These are phyloP conservation scores for Sinotaia quadrata DNA, from an alignment of 2,888 invertebrate species.

Conservation along the genomic window DNA sequence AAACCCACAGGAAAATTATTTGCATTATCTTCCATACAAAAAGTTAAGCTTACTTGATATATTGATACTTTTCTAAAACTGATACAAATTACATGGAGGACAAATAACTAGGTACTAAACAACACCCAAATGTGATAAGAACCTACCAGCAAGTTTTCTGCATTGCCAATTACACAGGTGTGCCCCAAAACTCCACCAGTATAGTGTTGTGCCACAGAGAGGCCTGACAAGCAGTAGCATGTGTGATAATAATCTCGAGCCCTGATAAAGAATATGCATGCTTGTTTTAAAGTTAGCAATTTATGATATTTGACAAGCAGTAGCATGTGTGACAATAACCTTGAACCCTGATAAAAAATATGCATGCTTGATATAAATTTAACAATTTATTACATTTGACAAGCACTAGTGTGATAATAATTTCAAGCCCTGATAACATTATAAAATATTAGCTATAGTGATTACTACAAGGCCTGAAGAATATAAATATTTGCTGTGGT, in stretches of 20 bases:
- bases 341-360: constrained; percentile 78
- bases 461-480: no score
- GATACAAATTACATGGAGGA: background rate
- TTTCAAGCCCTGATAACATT: constrained; percentile 84
- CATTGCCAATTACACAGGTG: constrained; percentile 77
- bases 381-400: no score
- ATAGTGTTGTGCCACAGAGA: constrained; percentile 88
- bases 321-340: constrained; percentile 99
- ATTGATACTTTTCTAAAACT: no score
- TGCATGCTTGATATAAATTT: no score
- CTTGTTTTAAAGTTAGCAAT: no score
- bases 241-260: constrained; percentile 95
- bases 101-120: background rate
- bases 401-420: constrained; percentile 97
- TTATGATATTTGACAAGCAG: constrained; percentile 89
- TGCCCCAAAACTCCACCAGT: constrained; percentile 69
- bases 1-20: no score
- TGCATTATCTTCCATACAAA: no score
- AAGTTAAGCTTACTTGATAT: no score
- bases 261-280: constrained; percentile 77
- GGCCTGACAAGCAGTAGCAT: constrained; percentile 94
- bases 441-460: no score
- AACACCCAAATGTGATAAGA: background rate
- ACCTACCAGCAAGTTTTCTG: constrained; percentile 80
- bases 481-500: no score